Evolutionary conservation across 2,888 invertebrate species (phyloP).

Genomic region (Tinea pellionella): DNA sequence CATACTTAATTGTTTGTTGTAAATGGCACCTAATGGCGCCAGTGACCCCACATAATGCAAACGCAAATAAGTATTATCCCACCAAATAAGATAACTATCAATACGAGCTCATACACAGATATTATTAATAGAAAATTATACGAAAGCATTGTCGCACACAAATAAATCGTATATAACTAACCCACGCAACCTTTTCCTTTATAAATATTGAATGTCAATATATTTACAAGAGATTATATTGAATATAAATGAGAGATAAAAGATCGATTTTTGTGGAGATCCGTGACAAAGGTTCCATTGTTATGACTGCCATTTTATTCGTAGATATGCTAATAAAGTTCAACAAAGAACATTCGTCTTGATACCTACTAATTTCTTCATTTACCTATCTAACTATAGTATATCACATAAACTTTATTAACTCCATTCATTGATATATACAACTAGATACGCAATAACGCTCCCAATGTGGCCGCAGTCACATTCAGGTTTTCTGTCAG

Average conservation of each 20-base stretch:
- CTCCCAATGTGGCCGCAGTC: too few species aligned
- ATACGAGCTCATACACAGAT: slow-evolving; percentile 20
- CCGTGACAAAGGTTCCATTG: slow-evolving; percentile 54
- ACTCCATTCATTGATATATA: too few species aligned
- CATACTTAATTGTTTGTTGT: too few species aligned
- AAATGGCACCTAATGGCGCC: too few species aligned
- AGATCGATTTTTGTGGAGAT: slow-evolving; percentile 51
- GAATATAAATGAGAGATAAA: slow-evolving; percentile 62
- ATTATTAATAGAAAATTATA: slow-evolving; percentile 39
- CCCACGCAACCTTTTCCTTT: slow-evolving; percentile 59
- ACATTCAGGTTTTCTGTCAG: too few species aligned
- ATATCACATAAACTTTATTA: too few species aligned
- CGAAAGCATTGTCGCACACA: slow-evolving; percentile 30
- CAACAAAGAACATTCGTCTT: slow-evolving; percentile 37
- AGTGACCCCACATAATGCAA: slow-evolving; percentile 1
- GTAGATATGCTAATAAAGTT: slow-evolving; percentile 58
- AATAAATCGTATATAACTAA: slow-evolving; percentile 29
- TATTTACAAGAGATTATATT: slow-evolving; percentile 57
- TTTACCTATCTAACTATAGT: too few species aligned
- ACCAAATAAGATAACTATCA: slow-evolving; percentile 25
- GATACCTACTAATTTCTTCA: slow-evolving; percentile 16
- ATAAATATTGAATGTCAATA: slow-evolving; percentile 64
- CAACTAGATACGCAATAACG: too few species aligned
- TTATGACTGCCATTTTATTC: slow-evolving; percentile 58
- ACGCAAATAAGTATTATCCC: slow-evolving; percentile 1